phyloP scores from a whole-genome alignment of 2,113 vertebrate genomes.

The Hypomesus transpacificus region DNA sequence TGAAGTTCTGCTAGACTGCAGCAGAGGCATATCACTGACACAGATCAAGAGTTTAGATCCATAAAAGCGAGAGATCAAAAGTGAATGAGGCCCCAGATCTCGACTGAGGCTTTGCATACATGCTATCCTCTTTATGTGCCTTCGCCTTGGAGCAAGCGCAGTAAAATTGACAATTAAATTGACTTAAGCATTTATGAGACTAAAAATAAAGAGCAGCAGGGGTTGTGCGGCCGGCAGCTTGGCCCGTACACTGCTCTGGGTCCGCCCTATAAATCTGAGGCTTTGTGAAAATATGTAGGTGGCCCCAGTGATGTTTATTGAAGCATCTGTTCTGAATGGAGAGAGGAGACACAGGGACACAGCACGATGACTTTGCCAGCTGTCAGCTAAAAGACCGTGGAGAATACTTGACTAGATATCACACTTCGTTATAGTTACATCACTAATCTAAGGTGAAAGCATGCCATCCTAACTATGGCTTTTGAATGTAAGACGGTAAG shows the following conservation, averaged over 20 bases:
- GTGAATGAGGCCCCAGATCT: slow-evolving; percentile 16
- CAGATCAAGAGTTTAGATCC: slow-evolving; percentile 10
- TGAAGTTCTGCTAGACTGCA: slow-evolving; percentile 18
- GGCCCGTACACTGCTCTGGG: slow-evolving; percentile 10
- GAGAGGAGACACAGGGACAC: background rate
- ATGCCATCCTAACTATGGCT: background rate
- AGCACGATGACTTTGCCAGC: background rate
- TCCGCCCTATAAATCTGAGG: slow-evolving; percentile 16
- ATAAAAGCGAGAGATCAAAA: slow-evolving; percentile 19
- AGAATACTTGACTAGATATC: background rate
- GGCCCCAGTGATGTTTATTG: slow-evolving; percentile 17
- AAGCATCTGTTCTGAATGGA: slow-evolving; percentile 17
- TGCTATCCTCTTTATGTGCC: slow-evolving; percentile 12
- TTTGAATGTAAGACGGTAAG: background rate
- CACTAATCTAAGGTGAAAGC: slow-evolving; percentile 2
- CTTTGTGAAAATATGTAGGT: slow-evolving; percentile 23
- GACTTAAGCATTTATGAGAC: slow-evolving; percentile 19
- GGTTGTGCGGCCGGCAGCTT: background rate
- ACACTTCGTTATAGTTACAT: slow-evolving; percentile 7
- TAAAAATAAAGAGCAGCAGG: slow-evolving; percentile 19
- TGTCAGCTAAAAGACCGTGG: background rate
- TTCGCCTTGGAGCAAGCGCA: background rate
- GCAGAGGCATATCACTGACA: slow-evolving; percentile 11
- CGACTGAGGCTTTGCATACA: slow-evolving; percentile 4
- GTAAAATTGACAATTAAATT: slow-evolving; percentile 24